Evolutionary conservation across 2,797 vertebrate species (phyloP).

Genomic region (Bothrops alternatus): DNA sequence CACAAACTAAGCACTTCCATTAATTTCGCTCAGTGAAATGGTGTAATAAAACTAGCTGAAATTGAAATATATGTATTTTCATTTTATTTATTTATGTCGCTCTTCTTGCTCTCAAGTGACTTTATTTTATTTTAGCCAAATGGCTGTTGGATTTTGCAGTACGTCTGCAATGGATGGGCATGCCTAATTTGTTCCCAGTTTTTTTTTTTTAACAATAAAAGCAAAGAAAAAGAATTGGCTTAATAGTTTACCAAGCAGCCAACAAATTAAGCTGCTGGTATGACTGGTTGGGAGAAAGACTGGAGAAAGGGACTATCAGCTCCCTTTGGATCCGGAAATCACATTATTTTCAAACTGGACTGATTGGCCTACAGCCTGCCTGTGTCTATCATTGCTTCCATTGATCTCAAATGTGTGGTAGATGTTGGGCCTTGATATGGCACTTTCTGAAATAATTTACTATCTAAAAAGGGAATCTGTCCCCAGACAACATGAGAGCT

Average conservation of each 20-base stretch:
- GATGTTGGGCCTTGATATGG: neutral
- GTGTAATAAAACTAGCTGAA: neutral
- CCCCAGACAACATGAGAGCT: slow-evolving; percentile 1
- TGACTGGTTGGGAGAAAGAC: neutral
- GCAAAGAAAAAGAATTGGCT: neutral
- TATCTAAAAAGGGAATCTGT: slow-evolving; percentile 12
- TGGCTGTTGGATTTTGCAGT: neutral
- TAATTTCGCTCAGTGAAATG: neutral
- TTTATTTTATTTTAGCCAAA: neutral
- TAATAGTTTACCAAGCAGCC: neutral
- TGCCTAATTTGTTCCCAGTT: neutral
- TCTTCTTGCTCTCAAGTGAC: neutral
- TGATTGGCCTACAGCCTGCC: neutral
- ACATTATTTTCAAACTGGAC: neutral
- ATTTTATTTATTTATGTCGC: neutral
- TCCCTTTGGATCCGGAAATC: neutral
- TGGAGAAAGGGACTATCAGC: neutral
- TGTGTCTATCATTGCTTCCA: neutral
- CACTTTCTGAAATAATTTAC: neutral
- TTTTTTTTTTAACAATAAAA: neutral
- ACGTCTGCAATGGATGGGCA: neutral
- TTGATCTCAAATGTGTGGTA: neutral
- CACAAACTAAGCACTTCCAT: neutral
- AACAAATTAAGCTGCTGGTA: neutral
- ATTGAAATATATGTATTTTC: neutral